Conservation (phyloP, 2,113 vertebrate genomes). For the Etia nguti region DNA sequence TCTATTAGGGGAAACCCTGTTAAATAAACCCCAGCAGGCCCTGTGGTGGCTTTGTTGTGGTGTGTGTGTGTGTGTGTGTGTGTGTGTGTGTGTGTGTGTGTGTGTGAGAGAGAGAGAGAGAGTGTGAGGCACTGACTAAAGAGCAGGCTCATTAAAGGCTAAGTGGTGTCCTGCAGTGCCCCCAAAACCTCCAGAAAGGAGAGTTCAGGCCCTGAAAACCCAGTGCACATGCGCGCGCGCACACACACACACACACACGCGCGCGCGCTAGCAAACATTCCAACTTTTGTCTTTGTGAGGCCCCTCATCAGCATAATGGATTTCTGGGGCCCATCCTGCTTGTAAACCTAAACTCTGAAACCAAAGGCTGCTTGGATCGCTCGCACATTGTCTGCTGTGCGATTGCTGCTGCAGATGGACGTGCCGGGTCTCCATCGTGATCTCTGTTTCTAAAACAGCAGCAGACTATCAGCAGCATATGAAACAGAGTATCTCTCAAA, state of each 20-base stretch:
- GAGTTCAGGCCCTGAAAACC: not conserved
- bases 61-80: not conserved
- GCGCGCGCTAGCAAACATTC: not conserved
- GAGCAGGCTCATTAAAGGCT: not conserved
- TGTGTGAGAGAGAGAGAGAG: too few species aligned
- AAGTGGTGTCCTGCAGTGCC: not conserved
- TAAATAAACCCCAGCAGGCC: not conserved
- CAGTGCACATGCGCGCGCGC: fast-evolving
- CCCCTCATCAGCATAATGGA: not conserved
- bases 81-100: not conserved
- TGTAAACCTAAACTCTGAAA: not conserved
- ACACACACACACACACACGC: not conserved
- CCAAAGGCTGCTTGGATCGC: not conserved
- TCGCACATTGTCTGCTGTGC: not conserved
- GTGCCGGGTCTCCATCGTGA: not conserved
- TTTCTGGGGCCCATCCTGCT: not conserved
- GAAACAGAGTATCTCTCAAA: not conserved
- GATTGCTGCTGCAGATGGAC: not conserved
- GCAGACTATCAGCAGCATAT: not conserved
- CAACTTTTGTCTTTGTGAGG: not conserved
- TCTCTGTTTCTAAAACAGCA: not conserved
- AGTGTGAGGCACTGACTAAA: not conserved
- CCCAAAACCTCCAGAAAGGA: not conserved
- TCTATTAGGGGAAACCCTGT: not conserved
- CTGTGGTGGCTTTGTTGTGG: not conserved